These are phyloP conservation scores for Timandra comae DNA, from an alignment of 2,888 invertebrate genomes.

Conservation along the genomic window DNA sequence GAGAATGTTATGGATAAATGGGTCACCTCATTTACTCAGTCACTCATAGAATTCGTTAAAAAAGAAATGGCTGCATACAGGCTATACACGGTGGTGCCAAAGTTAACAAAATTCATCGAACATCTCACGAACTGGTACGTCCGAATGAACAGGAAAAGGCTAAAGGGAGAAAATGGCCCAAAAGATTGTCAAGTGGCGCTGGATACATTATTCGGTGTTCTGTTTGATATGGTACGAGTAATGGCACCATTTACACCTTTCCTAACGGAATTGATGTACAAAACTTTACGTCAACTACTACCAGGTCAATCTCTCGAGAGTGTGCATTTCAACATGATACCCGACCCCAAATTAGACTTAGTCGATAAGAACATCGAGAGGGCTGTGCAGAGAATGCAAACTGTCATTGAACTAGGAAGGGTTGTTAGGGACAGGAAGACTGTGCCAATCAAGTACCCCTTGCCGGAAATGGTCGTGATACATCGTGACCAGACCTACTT, in stretches of 20 bases:
- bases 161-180: conserved; percentile 92
- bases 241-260: conserved; percentile 99
- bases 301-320: conserved; percentile 79
- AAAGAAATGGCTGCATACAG: conserved; percentile 96
- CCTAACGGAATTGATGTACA: conserved; percentile 96
- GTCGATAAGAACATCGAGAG: conserved; percentile 92
- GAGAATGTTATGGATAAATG: conserved; percentile 97
- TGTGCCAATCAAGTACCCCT: conserved; percentile 96
- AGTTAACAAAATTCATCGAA: conserved; percentile 96
- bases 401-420: conserved; percentile 95
- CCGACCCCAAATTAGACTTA: conserved; percentile 81
- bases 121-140: conserved; percentile 99
- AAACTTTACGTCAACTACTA: conserved; percentile 85
- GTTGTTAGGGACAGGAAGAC: conserved; percentile 95
- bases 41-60: conserved; percentile 90
- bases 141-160: conserved; percentile 94
- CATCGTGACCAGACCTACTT: conserved; percentile 89
- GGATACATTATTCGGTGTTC: conserved; percentile 90
- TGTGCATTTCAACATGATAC: conserved; percentile 95
- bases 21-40: conserved; percentile 98
- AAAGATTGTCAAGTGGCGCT: conserved; percentile 90
- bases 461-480: conserved; percentile 96
- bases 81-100: conserved; percentile 96
- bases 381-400: conserved; percentile 95
- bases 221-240: conserved; percentile 91